Evolutionary conservation across 1,140 invertebrate genomes (phyloP), one percentile per base, ranked within the genome.

Genomic region (Heliconius congener): DNA sequence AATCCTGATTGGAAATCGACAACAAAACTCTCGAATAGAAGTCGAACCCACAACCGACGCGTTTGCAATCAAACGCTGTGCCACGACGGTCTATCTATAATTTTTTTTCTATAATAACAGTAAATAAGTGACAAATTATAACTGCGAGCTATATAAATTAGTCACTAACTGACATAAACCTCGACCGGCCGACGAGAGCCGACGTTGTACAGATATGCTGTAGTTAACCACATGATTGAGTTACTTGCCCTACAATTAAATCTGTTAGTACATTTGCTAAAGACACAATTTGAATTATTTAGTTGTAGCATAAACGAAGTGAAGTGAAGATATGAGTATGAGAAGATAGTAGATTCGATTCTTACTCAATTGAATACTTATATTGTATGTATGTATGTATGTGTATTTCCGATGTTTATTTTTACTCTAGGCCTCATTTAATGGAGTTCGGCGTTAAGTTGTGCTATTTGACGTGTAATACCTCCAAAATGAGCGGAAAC

Each of bases 231-330:
- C 57, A 13, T 66, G 57, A 66, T 66, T 66, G 57, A 66, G 57
- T 66, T 66, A 66, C 57, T 66, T 66, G 57, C 23, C 57, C 23
- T 66, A 27, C 57, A 66, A 66, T 66, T 66, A 66, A 66, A 66
- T 66, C 23, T 66, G 57, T 66, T 66, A 66, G 57, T 66, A 66
- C 57, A 66, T 23, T 66, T 66, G 23, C 57, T 66, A 16, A 66
- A 66, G 57, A 66, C 27, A 66, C 23, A 30, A 66, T 27, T 66
- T 66, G 3, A 27, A 66, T 1, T 13, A 66, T 66, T 66, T 66
- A 0, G 2, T 66, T 66, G 52, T 82, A 85, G 16, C 16, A 3
- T 55, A 18, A 57, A 57, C 8, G 55, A 23, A 8, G n/a, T 1
- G 55, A 8, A 8, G 55, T 57, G 2, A 23, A 23, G n/a, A 8